Percentiles rank a stretch among this genome's conserved stretches.
Evolutionary conservation across 1,140 invertebrate species (phyloP).

Genomic region (Atta colombica): DNA sequence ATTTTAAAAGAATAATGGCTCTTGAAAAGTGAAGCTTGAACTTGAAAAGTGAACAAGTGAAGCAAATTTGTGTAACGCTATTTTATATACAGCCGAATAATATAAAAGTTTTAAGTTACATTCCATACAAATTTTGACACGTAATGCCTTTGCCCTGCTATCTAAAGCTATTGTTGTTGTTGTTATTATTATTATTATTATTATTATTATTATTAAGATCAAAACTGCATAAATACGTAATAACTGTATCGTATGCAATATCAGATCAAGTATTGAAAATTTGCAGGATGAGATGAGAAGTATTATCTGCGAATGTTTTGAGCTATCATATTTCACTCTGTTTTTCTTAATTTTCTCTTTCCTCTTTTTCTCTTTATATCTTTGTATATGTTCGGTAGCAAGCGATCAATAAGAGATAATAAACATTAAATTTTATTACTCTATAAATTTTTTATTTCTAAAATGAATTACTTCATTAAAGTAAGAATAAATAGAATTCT

Average conservation of each 20-base stretch:
- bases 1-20: slow-evolving; percentile 12
- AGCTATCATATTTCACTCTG: background rate
- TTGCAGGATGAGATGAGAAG: slow-evolving; percentile 20
- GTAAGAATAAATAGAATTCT: background rate
- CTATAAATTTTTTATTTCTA: background rate
- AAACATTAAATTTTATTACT: background rate
- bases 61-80: background rate
- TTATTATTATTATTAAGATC: slow-evolving; percentile 37
- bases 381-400: background rate
- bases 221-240: slow-evolving; percentile 67
- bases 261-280: slow-evolving; percentile 31
- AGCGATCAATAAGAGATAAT: background rate
- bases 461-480: slow-evolving; percentile 1
- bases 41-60: no score
- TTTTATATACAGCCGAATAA: slow-evolving; percentile 28
- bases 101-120: slow-evolving; percentile 71
- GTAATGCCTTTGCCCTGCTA: slow-evolving; percentile 70
- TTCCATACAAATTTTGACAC: slow-evolving; percentile 68
- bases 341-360: background rate
- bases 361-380: background rate
- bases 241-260: slow-evolving; percentile 60
- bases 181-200: background rate
- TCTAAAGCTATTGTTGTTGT: no score
- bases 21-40: background rate
- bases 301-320: slow-evolving; percentile 38